Base-by-base conservation (phyloP, 2,797 vertebrate species). In the Onychomys arenicola region DNA sequence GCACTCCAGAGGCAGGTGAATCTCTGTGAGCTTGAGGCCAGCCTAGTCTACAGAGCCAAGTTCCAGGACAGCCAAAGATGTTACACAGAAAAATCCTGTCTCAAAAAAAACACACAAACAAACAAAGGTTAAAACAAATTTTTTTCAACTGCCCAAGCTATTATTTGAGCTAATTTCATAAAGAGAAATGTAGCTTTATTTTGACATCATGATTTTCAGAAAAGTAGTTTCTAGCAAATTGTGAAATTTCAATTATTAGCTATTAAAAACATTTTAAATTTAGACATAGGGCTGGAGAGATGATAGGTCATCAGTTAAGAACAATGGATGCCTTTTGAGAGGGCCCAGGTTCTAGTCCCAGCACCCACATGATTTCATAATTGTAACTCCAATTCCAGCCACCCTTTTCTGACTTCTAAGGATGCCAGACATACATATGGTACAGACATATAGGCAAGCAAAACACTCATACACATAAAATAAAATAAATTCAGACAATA, bases 181-280 rank as follows among this genome's bases (percentile, higher is more conserved):
- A 93, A 34, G 77, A 78, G 77, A 96, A 88, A 96, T 17, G 12
- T 37, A 88, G 37, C 75, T 83, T 95, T 92, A 96, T 89, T 86
- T 49, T 94, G 87, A 69, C 40, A 94, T 40, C 43, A 86, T 67
- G 76, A 88, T 96, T 97, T 94, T 90, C 27, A 40, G 8, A 84
- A 95, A 57, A 95, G 10, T 5, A 46, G 43, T 92, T 55, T 92
- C 67, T 61, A 91, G 32, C 76, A 93, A 82, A 77, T 46, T 65
- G 65, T 0, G 59, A 52, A 92, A 84, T 90, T 49, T 86, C 65
- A 93, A 90, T 89, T 34, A 59, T 71, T 75, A 69, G 65, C 37
- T 88, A 96, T 84, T 52, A 87, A 92, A 80, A 94, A 69, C 67
- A 83, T 94, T 92, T 83, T 21, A 88, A 94, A 73, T 90, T 94